Percentiles rank a stretch among this genome's conserved stretches.
Evolutionary conservation across 2,888 invertebrate genomes (phyloP).

Genomic region (Drosophila merina): DNA sequence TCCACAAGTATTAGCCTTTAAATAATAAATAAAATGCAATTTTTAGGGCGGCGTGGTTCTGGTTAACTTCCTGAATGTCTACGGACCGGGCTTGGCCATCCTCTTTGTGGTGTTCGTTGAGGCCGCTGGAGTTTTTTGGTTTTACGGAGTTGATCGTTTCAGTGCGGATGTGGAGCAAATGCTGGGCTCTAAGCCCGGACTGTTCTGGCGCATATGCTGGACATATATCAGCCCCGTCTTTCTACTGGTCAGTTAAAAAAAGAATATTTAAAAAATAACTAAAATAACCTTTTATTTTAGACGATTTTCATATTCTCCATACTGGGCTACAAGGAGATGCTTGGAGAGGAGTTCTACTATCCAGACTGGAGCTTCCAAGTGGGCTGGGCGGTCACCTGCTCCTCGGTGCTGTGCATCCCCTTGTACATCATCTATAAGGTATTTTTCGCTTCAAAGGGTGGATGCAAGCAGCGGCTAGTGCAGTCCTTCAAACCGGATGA

Average conservation of each 20-base stretch:
- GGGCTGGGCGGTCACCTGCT: slow-evolving; percentile 92
- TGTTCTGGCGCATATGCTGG: slow-evolving; percentile 94
- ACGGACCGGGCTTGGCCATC: slow-evolving; percentile 94
- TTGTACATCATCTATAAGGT: slow-evolving; percentile 92
- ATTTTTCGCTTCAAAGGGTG: slow-evolving; percentile 88
- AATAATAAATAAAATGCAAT: not conserved
- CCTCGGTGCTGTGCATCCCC: slow-evolving; percentile 94
- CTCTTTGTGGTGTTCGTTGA: slow-evolving; percentile 96
- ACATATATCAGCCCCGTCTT: slow-evolving; percentile 94
- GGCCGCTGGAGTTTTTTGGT: slow-evolving; percentile 95
- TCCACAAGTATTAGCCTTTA: not conserved
- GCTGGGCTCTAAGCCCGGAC: slow-evolving; percentile 91
- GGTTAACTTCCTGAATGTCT: slow-evolving; percentile 93
- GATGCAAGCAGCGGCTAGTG: slow-evolving; percentile 71
- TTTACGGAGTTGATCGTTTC: slow-evolving; percentile 93
- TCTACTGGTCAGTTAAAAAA: slow-evolving; percentile 86
- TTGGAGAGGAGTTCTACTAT: slow-evolving; percentile 89
- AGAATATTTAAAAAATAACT: not conserved
- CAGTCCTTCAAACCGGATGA: slow-evolving; percentile 80
- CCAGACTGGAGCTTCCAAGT: slow-evolving; percentile 92
- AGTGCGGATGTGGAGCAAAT: slow-evolving; percentile 92
- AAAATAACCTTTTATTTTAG: slow-evolving; percentile 81
- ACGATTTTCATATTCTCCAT: slow-evolving; percentile 93
- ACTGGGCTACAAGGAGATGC: slow-evolving; percentile 91
- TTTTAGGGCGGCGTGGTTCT: slow-evolving; percentile 93